A percentile compares a stretch with the other conserved stretches of the same genome.
Evolutionary conservation across 2,113 vertebrate genomes (phyloP).

Genomic region (Gambusia affinis): DNA sequence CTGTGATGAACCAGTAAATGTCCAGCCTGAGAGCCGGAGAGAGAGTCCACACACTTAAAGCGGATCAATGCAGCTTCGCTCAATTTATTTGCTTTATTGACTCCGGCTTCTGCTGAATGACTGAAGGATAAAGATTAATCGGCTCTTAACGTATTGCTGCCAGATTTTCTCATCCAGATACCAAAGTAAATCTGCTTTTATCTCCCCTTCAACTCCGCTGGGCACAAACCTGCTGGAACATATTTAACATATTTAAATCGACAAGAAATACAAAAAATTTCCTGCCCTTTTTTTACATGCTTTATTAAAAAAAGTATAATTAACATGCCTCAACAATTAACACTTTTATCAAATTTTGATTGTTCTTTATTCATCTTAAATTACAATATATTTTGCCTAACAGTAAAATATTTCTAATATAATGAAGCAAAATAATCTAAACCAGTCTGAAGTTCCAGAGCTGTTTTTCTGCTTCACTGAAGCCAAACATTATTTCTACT

Average conservation of each 20-base stretch:
- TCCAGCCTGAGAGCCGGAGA: slow-evolving; percentile 8
- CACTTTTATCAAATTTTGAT: no score
- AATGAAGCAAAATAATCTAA: no score
- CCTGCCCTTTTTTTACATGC: no score
- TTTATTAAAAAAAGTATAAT: no score
- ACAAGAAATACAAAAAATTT: not conserved
- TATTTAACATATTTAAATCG: not conserved
- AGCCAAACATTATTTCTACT: no score
- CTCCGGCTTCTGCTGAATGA: slow-evolving; percentile 8
- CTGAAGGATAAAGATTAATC: slow-evolving; percentile 27
- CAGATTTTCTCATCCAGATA: not conserved
- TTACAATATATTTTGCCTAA: no score
- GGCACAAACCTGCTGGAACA: not conserved
- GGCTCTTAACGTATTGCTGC: not conserved
- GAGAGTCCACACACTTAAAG: slow-evolving; percentile 16
- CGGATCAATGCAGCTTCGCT: slow-evolving; percentile 8
- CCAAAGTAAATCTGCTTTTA: not conserved
- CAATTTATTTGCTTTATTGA: slow-evolving; percentile 20
- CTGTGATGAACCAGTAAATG: slow-evolving; percentile 33
- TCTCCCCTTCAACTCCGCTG: not conserved
- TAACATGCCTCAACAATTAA: no score
- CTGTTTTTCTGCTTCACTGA: no score
- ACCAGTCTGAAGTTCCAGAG: no score
- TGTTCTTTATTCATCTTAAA: no score
- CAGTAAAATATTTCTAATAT: no score